Conservation (phyloP, 2,113 vertebrate species). For the Perca fluviatilis region DNA sequence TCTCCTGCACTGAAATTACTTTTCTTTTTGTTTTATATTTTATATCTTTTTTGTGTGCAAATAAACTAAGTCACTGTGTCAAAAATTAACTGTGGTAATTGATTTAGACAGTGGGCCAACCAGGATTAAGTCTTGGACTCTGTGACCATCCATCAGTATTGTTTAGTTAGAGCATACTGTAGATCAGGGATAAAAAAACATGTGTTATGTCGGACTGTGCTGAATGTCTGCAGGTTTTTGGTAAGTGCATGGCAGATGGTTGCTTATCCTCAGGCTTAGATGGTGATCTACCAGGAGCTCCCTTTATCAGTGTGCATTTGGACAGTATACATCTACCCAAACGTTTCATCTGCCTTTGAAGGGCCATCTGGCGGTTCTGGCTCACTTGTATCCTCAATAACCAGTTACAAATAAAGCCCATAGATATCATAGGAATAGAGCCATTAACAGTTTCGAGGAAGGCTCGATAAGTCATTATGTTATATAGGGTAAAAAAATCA, state of each 20-base stretch:
- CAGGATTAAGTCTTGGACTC: neutral
- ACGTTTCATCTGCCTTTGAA: conserved; percentile 28
- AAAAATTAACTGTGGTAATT: neutral
- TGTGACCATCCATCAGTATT: neutral
- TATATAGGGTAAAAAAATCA: neutral
- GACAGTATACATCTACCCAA: neutral
- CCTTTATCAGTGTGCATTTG: conserved; percentile 6
- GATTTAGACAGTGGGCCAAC: neutral
- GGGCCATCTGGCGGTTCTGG: conserved; percentile 23
- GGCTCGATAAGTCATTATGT: neutral
- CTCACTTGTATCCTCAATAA: neutral
- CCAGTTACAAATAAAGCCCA: neutral
- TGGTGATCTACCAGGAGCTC: conserved; percentile 34
- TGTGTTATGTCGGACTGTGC: conserved; percentile 1
- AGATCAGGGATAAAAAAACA: conserved; percentile 29
- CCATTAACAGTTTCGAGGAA: neutral
- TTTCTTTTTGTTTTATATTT: too few relatives aligned
- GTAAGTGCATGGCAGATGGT: conserved; percentile 53
- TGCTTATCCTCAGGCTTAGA: conserved; percentile 58
- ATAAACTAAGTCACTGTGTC: neutral
- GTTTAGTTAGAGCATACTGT: neutral
- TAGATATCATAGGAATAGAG: neutral
- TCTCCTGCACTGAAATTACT: too few relatives aligned
- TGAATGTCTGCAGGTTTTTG: conserved; percentile 5
- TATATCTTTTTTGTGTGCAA: too few relatives aligned